Evolutionary conservation across 1,140 invertebrate genomes (phyloP), one percentile per base, ranked within the genome.

Genomic region (Aporrectodea caliginosa): DNA sequence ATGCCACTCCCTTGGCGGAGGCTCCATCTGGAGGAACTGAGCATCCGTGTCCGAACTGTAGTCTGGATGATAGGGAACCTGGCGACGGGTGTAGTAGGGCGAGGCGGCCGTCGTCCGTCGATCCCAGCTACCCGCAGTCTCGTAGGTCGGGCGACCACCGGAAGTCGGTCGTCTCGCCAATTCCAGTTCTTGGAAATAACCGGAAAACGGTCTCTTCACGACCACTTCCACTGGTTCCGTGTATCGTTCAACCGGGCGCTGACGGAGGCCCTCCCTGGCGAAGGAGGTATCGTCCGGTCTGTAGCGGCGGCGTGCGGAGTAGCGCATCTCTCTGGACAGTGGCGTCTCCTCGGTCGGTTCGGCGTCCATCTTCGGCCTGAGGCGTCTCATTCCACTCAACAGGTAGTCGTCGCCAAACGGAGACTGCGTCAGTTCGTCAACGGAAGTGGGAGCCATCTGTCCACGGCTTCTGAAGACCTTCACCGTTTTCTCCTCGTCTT

Each of bases 401-500:
- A 6, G 43, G 6, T 22, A 22, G 6, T 12, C 6, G 22, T 22
- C 22, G 43, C 6, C 22, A 12, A 6, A 6, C 43, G 43, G 43
- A 22, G 43, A 22, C 6, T 58, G 43, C 6, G 6, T 6, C 6
- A 58, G 6, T 22, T 58, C 43, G 43, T 58, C 43, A 22, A 58
- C 43, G 43, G 43, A 58, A 58, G 22, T 22, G 6, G 43, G 43
- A 12, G 6, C 22, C 6, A 22, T 22, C 6, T 58, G 6, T 58
- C 43, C 43, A 6, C 6, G 43, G 22, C 6, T 58, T 22, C 43
- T 6, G 43, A 58, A 58, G 6, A 58, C 22, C 84, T 96, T 85
- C n/a, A 86, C 70, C 12, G 85, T 84, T 0, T 92, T 90, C 78
- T 92, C 89, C 68, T 91, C 91, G 76, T 58, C 43, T 22, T 22